phyloP scores from a whole-genome alignment of 1,140 invertebrate genomes.

The Amyelois transitella region DNA sequence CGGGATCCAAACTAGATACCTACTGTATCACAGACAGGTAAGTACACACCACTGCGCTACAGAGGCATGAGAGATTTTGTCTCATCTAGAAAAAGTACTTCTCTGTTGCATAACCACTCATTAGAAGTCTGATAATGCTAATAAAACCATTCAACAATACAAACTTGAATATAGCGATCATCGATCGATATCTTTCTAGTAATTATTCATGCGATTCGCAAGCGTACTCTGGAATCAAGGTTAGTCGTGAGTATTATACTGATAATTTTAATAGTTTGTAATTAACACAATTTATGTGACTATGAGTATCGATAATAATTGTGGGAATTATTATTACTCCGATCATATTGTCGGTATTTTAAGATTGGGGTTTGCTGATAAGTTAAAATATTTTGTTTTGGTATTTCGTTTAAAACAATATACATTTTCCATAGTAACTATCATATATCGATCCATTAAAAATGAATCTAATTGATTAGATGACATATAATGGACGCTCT shows the following conservation, averaged over 20 bases:
- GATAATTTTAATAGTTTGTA: neutral
- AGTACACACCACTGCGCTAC: too few species aligned
- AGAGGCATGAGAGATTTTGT: neutral
- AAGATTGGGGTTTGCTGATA: neutral
- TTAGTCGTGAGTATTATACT: slow-evolving; percentile 22
- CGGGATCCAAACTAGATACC: too few species aligned
- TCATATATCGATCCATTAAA: too few species aligned
- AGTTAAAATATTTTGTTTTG: neutral
- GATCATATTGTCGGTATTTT: neutral
- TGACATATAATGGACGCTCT: too few species aligned
- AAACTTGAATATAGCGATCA: neutral
- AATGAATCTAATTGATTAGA: too few species aligned
- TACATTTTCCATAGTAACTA: too few species aligned
- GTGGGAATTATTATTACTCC: neutral
- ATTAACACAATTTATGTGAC: neutral
- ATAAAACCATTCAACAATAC: slow-evolving; percentile 10
- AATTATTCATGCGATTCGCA: slow-evolving; percentile 34
- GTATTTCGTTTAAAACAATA: too few species aligned
- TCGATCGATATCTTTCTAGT: slow-evolving; percentile 31
- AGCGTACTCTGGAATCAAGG: slow-evolving; percentile 18
- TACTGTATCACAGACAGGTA: too few species aligned
- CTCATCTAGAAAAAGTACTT: neutral
- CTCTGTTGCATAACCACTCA: slow-evolving; percentile 11
- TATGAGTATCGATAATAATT: neutral
- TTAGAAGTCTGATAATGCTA: slow-evolving; percentile 27